Evolutionary conservation across 2,888 invertebrate species (phyloP).

Genomic region (Drosophila anomelani): DNA sequence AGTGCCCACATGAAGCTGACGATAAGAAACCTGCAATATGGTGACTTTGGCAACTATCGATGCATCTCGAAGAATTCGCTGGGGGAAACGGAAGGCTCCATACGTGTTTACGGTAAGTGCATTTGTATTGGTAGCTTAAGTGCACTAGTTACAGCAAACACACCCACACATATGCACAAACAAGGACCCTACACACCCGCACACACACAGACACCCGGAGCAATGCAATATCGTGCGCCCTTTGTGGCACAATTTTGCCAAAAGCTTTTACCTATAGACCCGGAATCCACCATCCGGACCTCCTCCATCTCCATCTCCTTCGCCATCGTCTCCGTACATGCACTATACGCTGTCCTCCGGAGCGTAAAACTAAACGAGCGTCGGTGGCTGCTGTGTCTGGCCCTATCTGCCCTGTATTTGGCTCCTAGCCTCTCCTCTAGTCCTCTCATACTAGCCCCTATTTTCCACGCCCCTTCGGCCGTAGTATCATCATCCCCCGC

Average conservation of each 20-base stretch:
- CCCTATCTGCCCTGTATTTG: conserved; percentile 10
- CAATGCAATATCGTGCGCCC: conserved; percentile 77
- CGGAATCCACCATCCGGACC: conserved; percentile 35
- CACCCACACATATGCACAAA: conserved; percentile 19
- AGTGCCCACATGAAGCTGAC: conserved; percentile 95
- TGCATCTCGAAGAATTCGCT: conserved; percentile 97
- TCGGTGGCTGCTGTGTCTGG: conserved; percentile 47
- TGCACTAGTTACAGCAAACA: conserved; percentile 73
- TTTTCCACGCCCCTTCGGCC: conserved; percentile 10
- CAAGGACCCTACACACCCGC: conserved; percentile 4
- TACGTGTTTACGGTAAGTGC: conserved; percentile 93
- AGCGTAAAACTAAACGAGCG: conserved; percentile 81
- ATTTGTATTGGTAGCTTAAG: conserved; percentile 79
- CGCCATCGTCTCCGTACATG: neutral
- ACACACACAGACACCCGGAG: conserved; percentile 21
- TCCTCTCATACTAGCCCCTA: neutral
- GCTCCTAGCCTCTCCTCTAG: neutral
- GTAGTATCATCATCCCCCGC: conserved; percentile 10
- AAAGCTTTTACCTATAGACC: conserved; percentile 79
- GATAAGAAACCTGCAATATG: conserved; percentile 92
- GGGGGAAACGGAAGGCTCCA: conserved; percentile 96
- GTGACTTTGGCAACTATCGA: conserved; percentile 95
- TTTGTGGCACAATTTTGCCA: conserved; percentile 77
- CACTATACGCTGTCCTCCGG: conserved; percentile 66
- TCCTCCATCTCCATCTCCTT: conserved; percentile 4